Conservation (phyloP, 2,113 vertebrate genomes). For the Chauna torquata region DNA sequence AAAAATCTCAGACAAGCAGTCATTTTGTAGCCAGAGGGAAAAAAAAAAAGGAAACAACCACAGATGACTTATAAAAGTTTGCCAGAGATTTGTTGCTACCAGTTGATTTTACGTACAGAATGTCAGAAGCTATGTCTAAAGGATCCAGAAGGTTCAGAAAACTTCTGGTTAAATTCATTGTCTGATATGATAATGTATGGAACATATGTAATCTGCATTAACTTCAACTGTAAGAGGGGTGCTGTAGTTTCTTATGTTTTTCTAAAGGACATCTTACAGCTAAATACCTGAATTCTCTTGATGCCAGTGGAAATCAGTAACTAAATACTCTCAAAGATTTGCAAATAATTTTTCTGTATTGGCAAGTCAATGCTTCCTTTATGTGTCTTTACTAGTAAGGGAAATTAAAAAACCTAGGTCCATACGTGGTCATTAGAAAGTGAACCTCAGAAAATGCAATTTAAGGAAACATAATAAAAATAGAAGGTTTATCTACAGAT, state of each 20-base stretch:
- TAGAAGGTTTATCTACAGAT: not conserved
- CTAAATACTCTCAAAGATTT: not conserved
- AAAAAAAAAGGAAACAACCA: not conserved
- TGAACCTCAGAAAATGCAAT: not conserved
- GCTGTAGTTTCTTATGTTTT: not conserved
- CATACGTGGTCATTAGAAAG: not conserved
- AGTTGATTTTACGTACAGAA: not conserved
- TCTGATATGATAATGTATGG: not conserved
- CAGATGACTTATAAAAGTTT: not conserved
- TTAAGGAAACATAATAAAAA: not conserved
- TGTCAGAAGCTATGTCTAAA: not conserved
- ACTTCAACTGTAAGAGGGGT: not conserved
- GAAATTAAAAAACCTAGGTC: not conserved
- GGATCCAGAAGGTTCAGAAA: not conserved
- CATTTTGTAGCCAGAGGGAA: not conserved
- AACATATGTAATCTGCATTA: not conserved
- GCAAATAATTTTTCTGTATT: not conserved
- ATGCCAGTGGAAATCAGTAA: not conserved
- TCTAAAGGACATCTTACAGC: not conserved
- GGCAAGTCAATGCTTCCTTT: not conserved
- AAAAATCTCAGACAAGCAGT: not conserved
- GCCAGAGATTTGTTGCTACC: not conserved
- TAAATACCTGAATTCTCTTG: not conserved
- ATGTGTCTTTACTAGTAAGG: not conserved
- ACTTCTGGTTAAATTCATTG: not conserved